Evolutionary conservation across 2,888 invertebrate genomes (phyloP).

Genomic region (Dynastes grantii): DNA sequence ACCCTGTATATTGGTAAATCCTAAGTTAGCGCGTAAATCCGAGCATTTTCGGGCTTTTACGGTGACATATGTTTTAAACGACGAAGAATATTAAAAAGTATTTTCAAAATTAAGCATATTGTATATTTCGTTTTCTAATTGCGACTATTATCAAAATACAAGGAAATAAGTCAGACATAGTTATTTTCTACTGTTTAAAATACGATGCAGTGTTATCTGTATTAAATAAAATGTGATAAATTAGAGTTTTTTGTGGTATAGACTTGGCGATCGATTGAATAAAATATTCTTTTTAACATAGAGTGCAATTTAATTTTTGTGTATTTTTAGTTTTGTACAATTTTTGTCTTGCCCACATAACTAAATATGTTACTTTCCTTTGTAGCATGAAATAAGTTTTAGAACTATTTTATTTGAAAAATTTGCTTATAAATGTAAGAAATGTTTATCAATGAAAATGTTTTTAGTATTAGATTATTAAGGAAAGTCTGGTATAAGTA

Average conservation of each 20-base stretch:
- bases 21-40: too few species aligned
- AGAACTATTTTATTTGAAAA: too few species aligned
- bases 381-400: too few species aligned
- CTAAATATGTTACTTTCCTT: neutral
- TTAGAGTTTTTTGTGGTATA: conserved; percentile 38
- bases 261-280: conserved; percentile 39
- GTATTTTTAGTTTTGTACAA: neutral
- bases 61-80: conserved; percentile 1
- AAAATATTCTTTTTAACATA: conserved; percentile 19
- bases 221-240: conserved; percentile 53
- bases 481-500: too few species aligned
- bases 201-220: conserved; percentile 50
- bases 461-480: too few species aligned
- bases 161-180: neutral
- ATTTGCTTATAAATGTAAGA: too few species aligned
- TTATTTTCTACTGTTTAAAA: conserved; percentile 34
- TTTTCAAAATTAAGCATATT: neutral
- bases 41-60: too few species aligned
- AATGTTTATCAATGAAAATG: too few species aligned
- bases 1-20: too few species aligned
- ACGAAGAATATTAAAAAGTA: conserved; percentile 1
- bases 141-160: neutral
- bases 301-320: conserved; percentile 6
- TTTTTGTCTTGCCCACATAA: neutral
- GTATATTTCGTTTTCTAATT: neutral